A percentile compares a stretch with the other conserved stretches of the same genome.
phyloP scores from a whole-genome alignment of 2,888 invertebrate species.

The Capitulum mitella region DNA sequence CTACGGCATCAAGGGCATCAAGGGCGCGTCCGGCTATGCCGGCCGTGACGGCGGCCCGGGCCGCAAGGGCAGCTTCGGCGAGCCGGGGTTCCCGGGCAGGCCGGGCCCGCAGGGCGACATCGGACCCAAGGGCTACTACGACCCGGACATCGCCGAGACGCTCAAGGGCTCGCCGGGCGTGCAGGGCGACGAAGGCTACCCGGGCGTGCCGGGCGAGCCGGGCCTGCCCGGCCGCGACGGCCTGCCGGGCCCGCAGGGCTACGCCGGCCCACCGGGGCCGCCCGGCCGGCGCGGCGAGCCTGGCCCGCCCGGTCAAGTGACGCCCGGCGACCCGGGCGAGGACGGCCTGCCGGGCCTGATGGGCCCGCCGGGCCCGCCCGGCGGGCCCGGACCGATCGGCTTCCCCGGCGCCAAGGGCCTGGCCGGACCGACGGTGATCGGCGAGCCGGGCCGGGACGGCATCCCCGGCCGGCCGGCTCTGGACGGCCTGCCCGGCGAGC shows the following conservation, averaged over 20 bases:
- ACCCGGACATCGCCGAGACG: slow-evolving; percentile 27
- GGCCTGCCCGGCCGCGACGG: neutral
- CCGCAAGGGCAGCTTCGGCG: slow-evolving; percentile 32
- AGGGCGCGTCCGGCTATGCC: slow-evolving; percentile 36
- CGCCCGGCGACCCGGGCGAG: slow-evolving; percentile 32
- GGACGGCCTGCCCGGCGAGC: slow-evolving; percentile 26
- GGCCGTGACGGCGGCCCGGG: slow-evolving; percentile 34
- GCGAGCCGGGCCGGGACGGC: slow-evolving; percentile 29
- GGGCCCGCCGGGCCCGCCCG: slow-evolving; percentile 34
- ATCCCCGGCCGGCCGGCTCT: neutral
- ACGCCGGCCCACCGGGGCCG: slow-evolving; percentile 32
- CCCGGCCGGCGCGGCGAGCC: slow-evolving; percentile 32
- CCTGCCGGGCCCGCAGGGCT: neutral
- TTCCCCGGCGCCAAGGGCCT: slow-evolving; percentile 28
- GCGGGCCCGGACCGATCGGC: slow-evolving; percentile 31
- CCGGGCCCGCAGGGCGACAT: slow-evolving; percentile 34
- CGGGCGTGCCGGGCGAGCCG: neutral
- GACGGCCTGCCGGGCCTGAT: slow-evolving; percentile 33
- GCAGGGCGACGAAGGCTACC: neutral
- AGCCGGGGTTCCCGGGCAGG: slow-evolving; percentile 31
- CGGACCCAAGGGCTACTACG: slow-evolving; percentile 34
- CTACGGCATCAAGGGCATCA: slow-evolving; percentile 35
- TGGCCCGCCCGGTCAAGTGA: slow-evolving; percentile 33
- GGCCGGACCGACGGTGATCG: neutral
- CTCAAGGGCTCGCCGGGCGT: slow-evolving; percentile 15